Percentiles rank a stretch among this genome's conserved stretches.
Evolutionary conservation across 2,113 vertebrate genomes (phyloP).

Genomic region (Ginglymostoma cirratum): DNA sequence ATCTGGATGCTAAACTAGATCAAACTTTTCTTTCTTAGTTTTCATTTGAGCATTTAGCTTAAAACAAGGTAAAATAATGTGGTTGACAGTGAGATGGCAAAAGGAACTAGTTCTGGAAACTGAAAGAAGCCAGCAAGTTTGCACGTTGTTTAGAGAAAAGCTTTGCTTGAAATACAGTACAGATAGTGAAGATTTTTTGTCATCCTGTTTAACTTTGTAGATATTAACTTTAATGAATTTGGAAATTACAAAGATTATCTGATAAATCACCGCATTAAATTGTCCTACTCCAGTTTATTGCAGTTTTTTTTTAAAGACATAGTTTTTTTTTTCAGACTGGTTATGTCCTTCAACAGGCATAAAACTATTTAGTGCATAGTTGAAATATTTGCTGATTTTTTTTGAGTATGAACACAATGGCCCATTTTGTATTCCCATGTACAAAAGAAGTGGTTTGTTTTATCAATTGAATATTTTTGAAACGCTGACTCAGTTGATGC

Average conservation of each 20-base stretch:
- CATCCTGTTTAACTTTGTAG: background rate
- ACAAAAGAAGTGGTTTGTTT: background rate
- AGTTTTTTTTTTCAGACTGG: background rate
- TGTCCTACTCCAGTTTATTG: background rate
- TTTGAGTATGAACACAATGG: background rate
- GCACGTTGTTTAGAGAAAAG: background rate
- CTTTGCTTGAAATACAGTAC: background rate
- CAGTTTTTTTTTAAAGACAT: background rate
- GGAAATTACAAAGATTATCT: background rate
- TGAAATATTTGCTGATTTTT: background rate
- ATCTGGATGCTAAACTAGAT: background rate
- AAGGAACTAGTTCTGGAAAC: background rate
- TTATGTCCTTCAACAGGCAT: background rate
- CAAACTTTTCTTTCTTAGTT: too few species aligned
- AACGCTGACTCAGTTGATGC: background rate
- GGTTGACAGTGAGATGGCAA: background rate
- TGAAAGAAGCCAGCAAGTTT: background rate
- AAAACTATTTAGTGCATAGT: background rate
- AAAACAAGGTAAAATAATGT: background rate
- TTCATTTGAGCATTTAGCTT: background rate
- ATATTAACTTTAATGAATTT: background rate
- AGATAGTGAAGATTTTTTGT: background rate
- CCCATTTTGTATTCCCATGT: background rate
- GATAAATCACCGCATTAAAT: background rate
- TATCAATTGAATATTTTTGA: background rate